phyloP scores from a whole-genome alignment of 2,888 invertebrate genomes.

The Polydrusus pterygomalis region DNA sequence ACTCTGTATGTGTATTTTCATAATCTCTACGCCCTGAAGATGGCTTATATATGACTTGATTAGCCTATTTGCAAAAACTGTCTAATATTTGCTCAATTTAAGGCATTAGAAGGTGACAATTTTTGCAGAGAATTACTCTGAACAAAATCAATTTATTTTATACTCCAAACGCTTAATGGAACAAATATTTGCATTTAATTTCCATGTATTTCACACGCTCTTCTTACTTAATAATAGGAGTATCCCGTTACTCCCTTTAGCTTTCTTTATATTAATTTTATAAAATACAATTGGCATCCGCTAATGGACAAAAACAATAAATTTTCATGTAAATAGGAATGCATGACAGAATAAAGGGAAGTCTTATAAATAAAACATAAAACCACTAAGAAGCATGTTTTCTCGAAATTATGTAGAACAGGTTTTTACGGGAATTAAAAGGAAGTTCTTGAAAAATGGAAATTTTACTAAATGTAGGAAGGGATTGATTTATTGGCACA shows the following conservation, averaged over 20 bases:
- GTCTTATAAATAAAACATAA: background rate
- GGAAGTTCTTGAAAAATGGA: conserved; percentile 2
- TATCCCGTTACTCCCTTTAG: background rate
- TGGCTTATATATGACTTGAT: too few species aligned
- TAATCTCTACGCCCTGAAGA: too few species aligned
- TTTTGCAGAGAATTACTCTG: too few species aligned
- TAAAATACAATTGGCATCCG: background rate
- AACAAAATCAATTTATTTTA: too few species aligned
- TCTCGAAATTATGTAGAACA: background rate
- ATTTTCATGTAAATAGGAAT: background rate
- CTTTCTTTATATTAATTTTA: background rate
- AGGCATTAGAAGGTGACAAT: too few species aligned
- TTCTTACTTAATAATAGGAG: background rate
- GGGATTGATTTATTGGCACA: too few species aligned
- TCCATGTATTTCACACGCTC: background rate
- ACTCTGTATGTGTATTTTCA: too few species aligned
- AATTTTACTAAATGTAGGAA: background rate
- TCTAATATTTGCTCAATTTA: too few species aligned
- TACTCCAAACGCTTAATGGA: background rate
- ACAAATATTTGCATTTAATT: conserved; percentile 5
- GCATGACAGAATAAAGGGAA: background rate
- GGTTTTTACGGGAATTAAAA: background rate
- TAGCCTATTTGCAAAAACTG: too few species aligned
- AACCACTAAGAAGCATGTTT: background rate
- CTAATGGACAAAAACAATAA: conserved; percentile 18